These are phyloP conservation scores for Drosophila kokeensis DNA, from an alignment of 2,888 invertebrate species.

Conservation along the genomic window DNA sequence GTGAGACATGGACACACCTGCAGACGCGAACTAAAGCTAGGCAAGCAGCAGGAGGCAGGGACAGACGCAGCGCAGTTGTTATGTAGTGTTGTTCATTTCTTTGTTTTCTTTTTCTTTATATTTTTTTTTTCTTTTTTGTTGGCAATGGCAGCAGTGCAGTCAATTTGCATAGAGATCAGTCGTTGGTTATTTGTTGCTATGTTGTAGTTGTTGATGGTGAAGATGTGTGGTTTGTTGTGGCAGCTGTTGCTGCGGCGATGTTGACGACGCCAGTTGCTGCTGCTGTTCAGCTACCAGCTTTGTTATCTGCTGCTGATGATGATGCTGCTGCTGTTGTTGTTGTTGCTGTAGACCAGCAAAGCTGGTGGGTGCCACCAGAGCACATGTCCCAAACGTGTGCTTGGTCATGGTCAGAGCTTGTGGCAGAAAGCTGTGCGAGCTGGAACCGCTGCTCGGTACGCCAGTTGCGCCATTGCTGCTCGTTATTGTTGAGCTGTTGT, in stretches of 20 bases:
- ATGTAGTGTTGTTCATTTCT: slow-evolving; percentile 13
- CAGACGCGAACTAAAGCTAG: slow-evolving; percentile 27
- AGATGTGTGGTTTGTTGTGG: slow-evolving; percentile 27
- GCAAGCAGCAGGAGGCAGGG: slow-evolving; percentile 60
- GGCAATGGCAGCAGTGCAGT: slow-evolving; percentile 74
- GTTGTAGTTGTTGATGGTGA: slow-evolving; percentile 46
- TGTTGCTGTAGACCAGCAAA: slow-evolving; percentile 65
- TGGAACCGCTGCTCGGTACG: slow-evolving; percentile 41
- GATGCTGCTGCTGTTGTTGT: slow-evolving; percentile 26
- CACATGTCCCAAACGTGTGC: slow-evolving; percentile 84
- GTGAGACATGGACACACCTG: slow-evolving; percentile 29
- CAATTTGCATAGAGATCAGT: slow-evolving; percentile 83
- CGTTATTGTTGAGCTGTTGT: slow-evolving; percentile 40
- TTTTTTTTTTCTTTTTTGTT: slow-evolving; percentile 29
- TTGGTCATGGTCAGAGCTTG: slow-evolving; percentile 74
- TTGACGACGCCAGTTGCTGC: slow-evolving; percentile 31
- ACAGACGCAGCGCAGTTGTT: slow-evolving; percentile 36
- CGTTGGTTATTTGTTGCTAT: slow-evolving; percentile 70
- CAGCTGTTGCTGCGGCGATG: slow-evolving; percentile 21
- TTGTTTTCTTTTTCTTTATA: slow-evolving; percentile 18
- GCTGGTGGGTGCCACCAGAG: slow-evolving; percentile 80
- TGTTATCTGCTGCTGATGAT: slow-evolving; percentile 19
- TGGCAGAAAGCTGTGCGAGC: slow-evolving; percentile 59
- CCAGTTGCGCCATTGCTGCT: slow-evolving; percentile 52
- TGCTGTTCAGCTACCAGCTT: slow-evolving; percentile 27